Percentiles rank a stretch among this genome's conserved stretches.
Conservation (phyloP, 2,797 vertebrate genomes). For the Capromys pilorides region DNA sequence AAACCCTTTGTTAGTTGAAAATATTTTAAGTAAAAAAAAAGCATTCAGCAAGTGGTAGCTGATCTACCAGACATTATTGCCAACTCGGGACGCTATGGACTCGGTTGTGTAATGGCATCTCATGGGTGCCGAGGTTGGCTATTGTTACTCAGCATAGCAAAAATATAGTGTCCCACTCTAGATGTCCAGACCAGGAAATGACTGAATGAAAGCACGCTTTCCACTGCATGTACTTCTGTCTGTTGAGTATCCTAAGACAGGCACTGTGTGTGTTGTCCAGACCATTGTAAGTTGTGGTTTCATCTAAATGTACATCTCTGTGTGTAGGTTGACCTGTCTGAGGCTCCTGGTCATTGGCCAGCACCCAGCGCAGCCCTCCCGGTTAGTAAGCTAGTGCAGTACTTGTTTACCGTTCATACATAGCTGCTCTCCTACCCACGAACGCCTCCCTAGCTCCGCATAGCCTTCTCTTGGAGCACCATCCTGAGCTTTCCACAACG, state of each 20-base stretch:
- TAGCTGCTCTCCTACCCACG: not conserved
- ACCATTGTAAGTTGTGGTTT: not conserved
- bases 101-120: not conserved
- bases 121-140: not conserved
- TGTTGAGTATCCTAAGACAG: not conserved
- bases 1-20: not conserved
- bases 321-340: not conserved
- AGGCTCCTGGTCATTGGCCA: not conserved
- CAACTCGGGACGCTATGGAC: not conserved
- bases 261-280: not conserved
- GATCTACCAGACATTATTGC: not conserved
- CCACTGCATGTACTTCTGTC: not conserved
- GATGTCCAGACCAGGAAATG: not conserved
- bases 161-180: not conserved
- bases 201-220: not conserved
- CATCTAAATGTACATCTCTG: not conserved
- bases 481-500: rapidly evolving
- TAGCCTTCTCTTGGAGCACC: not conserved
- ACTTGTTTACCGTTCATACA: not conserved
- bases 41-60: not conserved
- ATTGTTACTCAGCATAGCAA: no score
- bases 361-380: rapidly evolving
- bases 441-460: not conserved
- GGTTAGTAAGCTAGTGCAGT: not conserved
- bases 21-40: not conserved